These are phyloP conservation scores for Scopus umbretta DNA, from an alignment of 2,113 vertebrate genomes.

Conservation along the genomic window DNA sequence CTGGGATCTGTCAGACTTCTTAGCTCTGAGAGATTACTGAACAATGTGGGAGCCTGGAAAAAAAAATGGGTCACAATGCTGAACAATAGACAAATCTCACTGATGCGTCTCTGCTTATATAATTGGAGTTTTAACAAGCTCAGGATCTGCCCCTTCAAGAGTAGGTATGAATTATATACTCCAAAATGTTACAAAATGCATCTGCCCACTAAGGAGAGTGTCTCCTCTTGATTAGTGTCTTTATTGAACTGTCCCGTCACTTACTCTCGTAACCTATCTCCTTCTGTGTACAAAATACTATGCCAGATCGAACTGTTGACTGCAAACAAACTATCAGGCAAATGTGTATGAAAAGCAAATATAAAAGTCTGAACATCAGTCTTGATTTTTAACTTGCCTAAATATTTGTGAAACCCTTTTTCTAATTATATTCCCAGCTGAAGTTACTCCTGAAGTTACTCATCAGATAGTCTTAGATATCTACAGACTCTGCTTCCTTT, in stretches of 20 bases:
- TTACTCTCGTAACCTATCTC: background rate
- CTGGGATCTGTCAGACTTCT: background rate
- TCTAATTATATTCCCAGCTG: background rate
- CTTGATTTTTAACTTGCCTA: background rate
- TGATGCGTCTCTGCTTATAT: background rate
- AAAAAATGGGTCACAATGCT: background rate
- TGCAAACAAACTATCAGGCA: background rate
- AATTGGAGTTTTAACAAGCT: background rate
- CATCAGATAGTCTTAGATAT: background rate
- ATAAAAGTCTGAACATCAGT: background rate
- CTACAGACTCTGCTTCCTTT: background rate
- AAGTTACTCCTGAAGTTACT: background rate
- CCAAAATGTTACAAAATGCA: background rate
- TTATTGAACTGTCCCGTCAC: background rate
- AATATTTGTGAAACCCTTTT: background rate
- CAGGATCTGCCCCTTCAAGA: background rate
- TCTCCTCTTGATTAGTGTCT: background rate
- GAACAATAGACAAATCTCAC: background rate
- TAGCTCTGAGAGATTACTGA: background rate
- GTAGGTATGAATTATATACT: background rate
- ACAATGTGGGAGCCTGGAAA: background rate
- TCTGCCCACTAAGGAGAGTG: background rate
- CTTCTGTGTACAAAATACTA: fast-evolving
- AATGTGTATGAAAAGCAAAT: background rate
- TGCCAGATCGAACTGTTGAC: background rate